These are phyloP conservation scores for Cossypha niveicapilla DNA, from an alignment of 2,797 vertebrate species.

Conservation along the genomic window DNA sequence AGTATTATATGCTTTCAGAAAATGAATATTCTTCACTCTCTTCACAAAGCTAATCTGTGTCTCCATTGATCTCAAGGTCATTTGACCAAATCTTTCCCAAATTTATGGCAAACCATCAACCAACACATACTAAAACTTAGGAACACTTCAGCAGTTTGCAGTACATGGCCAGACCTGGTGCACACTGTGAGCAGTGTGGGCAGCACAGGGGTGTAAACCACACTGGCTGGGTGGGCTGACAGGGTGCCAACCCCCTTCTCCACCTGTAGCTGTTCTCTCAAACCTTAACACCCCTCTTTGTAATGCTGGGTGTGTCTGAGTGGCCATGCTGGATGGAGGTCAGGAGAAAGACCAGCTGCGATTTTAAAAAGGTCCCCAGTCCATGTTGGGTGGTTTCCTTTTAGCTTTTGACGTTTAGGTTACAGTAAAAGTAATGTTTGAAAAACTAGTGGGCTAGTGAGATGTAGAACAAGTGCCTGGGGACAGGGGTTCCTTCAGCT, in stretches of 20 bases:
- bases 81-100: not conserved
- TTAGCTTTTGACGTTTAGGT: not conserved
- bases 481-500: not conserved
- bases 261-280: not conserved
- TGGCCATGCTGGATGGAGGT: not conserved
- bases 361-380: not conserved
- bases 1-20: not conserved
- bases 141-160: not conserved
- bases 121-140: not conserved
- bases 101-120: not conserved
- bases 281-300: not conserved
- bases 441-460: not conserved
- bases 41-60: not conserved
- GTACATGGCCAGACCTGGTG: fast-evolving
- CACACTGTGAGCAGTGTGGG: fast-evolving
- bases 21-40: not conserved
- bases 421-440: not conserved
- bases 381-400: not conserved
- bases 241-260: fast-evolving
- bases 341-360: not conserved
- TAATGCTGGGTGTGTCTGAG: not conserved
- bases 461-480: not conserved
- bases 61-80: not conserved
- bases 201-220: fast-evolving
- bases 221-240: not conserved